These are phyloP conservation scores for Poeciliopsis prolifica DNA, from an alignment of 2,113 vertebrate species.

Conservation along the genomic window DNA sequence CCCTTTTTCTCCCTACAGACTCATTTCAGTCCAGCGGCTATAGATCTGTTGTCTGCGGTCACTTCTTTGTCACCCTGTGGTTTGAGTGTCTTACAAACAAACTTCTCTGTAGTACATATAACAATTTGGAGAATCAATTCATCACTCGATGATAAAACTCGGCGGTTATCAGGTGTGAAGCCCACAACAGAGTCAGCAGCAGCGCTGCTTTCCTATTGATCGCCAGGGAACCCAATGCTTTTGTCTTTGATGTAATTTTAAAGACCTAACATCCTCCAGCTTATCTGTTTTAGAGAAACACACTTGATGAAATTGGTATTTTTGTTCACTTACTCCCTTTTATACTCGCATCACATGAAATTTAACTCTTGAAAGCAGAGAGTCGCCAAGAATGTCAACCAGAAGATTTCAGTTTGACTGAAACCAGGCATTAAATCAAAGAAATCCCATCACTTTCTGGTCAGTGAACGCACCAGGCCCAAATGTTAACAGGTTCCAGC, in stretches of 20 bases:
- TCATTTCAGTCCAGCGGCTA: conserved; percentile 42
- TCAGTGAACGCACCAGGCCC: too few species aligned
- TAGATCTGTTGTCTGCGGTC: conserved; percentile 61
- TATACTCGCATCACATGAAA: conserved; percentile 5
- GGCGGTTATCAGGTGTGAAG: conserved; percentile 23
- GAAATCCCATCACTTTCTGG: too few species aligned
- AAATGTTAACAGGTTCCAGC: too few species aligned
- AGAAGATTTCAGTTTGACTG: too few species aligned
- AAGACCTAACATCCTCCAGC: not conserved
- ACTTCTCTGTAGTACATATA: conserved; percentile 17
- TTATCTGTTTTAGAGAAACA: not conserved
- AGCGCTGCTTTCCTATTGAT: not conserved
- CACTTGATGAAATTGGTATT: not conserved
- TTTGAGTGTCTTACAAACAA: conserved; percentile 13
- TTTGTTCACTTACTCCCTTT: not conserved
- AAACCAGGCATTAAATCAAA: too few species aligned
- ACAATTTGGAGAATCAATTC: conserved; percentile 25
- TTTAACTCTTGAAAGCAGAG: not conserved
- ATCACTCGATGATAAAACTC: conserved; percentile 17
- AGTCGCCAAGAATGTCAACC: too few species aligned
- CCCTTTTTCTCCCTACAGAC: conserved; percentile 33
- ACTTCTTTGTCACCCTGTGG: conserved; percentile 43
- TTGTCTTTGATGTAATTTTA: conserved; percentile 5
- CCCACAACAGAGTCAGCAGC: not conserved
- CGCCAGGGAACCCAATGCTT: conserved; percentile 37